Base-by-base conservation (phyloP, 2,888 invertebrate species). In the Heliothis peltigera region DNA sequence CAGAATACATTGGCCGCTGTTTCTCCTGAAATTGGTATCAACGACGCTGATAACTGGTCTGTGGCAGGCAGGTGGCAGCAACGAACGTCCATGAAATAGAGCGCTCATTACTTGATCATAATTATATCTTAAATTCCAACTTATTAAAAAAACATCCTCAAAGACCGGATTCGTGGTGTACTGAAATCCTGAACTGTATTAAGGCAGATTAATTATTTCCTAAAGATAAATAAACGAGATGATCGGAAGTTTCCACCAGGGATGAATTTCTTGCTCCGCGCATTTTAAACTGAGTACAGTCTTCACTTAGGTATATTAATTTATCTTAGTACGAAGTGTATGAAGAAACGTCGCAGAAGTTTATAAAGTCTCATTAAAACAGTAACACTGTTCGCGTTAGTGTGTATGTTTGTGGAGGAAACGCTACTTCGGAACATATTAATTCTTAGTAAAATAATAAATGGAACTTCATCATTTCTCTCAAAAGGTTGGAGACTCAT, bases 311-410 rank as follows among this genome's bases (percentile, higher is more conserved):
- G n/a, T n/a, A 39, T 39, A 39, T 39, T 39, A 39, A 39, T 39
- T 39, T 39, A 44, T 17, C 17, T 18, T 44, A 18, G 18, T 18
- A n/a, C 39, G 39, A 39, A 39, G 39, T 39, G 39, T 39, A 39
- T 39, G 39, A 39, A 39, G 39, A 39, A 60, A 43, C 12, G 19
- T 17, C 39, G 47, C 22, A 15, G n/a, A 53, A 77, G n/a, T 54
- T 64, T 49, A 39, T 52, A 58, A 49, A 51, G 54, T 47, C 32
- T 74, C 46, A 46, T 61, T 78, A 55, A 19, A 69, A 60, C 52
- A 49, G 19, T 59, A 66, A 70, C 43, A 80, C 57, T 64, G 18
- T 69, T 64, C 56, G 57, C 19, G 44, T 60, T 46, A 42, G 57
- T 62, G 28, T n/a, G 22, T 5, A 60, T 57, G 21, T 74, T 58